These are phyloP conservation scores for Falcaria lacertinaria DNA, from an alignment of 2,888 invertebrate genomes.

Conservation along the genomic window DNA sequence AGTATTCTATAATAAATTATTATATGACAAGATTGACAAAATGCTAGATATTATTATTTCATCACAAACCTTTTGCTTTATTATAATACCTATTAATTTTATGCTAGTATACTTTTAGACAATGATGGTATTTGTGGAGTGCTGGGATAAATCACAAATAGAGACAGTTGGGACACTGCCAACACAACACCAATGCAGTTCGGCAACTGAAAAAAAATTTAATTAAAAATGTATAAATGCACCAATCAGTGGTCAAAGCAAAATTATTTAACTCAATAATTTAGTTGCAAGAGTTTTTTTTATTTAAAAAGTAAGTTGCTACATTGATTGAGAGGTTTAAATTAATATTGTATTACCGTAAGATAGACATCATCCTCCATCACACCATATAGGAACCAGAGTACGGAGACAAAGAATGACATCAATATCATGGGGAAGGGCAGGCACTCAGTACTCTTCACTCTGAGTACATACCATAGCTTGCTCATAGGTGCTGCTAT, in stretches of 20 bases:
- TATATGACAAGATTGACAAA: no score
- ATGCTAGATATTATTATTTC: background rate
- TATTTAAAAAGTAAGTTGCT: no score
- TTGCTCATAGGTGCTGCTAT: constrained; percentile 91
- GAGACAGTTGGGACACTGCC: constrained; percentile 85
- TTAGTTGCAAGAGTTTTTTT: no score
- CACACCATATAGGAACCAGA: constrained; percentile 92
- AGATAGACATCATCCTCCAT: constrained; percentile 89
- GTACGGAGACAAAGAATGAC: constrained; percentile 88
- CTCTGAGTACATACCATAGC: constrained; percentile 88
- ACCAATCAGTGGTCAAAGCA: no score
- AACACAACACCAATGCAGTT: constrained; percentile 89
- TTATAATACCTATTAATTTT: constrained; percentile 16
- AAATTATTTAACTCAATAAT: no score
- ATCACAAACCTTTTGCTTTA: background rate
- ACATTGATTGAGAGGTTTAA: background rate
- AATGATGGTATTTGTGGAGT: constrained; percentile 31
- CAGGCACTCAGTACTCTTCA: constrained; percentile 90
- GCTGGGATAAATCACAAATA: constrained; percentile 87
- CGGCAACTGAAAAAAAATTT: constrained; percentile 81
- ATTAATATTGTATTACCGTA: constrained; percentile 75
- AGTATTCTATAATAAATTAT: no score
- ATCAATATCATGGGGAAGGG: constrained; percentile 93
- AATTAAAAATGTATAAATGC: constrained; percentile 5
- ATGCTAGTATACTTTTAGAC: constrained; percentile 38